Conservation (phyloP, 2,888 invertebrate species). For the Epistrophe eligans region DNA sequence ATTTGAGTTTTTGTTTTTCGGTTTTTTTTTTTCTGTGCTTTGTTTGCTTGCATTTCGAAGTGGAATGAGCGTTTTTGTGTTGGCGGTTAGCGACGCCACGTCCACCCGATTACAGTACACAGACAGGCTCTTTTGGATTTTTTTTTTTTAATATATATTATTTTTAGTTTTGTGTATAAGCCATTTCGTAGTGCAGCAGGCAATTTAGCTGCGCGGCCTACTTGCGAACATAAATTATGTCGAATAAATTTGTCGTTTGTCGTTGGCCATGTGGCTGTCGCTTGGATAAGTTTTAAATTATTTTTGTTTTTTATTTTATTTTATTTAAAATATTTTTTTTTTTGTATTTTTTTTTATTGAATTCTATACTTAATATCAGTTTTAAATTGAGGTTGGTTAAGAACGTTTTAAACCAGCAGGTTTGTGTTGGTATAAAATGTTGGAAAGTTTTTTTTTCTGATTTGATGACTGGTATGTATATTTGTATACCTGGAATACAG, state of each 20-base stretch:
- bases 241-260: constrained; percentile 74
- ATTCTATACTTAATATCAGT: constrained; percentile 12
- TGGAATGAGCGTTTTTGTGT: constrained; percentile 62
- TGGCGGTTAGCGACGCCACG: constrained; percentile 73
- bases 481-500: constrained; percentile 2
- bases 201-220: constrained; percentile 73
- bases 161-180: constrained; percentile 33
- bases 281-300: constrained; percentile 51
- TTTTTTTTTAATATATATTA: constrained; percentile 18
- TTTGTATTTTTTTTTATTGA: neutral
- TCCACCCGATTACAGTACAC: constrained; percentile 60
- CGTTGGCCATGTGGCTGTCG: constrained; percentile 73
- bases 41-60: constrained; percentile 42
- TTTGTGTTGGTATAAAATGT: constrained; percentile 3
- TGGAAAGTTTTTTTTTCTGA: constrained; percentile 14
- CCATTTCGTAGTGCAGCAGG: constrained; percentile 63
- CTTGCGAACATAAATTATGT: constrained; percentile 73
- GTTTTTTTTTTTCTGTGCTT: neutral
- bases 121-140: constrained; percentile 25
- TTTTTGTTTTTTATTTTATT: constrained; percentile 19
- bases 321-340: constrained; percentile 17
- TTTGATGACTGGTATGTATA: neutral
- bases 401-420: constrained; percentile 37
- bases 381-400: constrained; percentile 28
- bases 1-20: neutral